A percentile compares a stretch with the other conserved stretches of the same genome.
Conservation (phyloP, 2,113 vertebrate species). For the Crotalus horridus region DNA sequence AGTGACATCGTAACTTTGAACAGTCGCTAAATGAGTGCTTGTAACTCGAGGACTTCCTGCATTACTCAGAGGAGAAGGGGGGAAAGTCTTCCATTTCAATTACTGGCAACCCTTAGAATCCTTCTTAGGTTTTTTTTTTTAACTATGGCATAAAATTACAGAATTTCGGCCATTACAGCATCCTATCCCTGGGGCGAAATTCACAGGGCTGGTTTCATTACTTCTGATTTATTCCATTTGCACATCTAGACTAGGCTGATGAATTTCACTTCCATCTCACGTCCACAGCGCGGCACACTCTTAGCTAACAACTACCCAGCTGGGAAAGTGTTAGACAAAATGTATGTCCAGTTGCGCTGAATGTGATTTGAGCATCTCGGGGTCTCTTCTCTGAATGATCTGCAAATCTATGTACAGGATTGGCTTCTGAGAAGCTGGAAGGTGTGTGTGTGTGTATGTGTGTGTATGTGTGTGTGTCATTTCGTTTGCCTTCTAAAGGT, state of each 20-base stretch:
- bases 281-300: background rate
- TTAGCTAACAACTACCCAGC: background rate
- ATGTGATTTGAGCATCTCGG: background rate
- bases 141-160: background rate
- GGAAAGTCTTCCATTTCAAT: too few species aligned
- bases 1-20: background rate
- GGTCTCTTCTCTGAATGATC: background rate
- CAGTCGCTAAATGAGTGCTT: background rate
- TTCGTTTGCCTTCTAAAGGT: background rate
- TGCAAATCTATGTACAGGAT: background rate
- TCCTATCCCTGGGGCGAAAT: background rate
- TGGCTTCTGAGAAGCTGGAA: background rate
- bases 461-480: too few species aligned
- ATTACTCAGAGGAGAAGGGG: background rate
- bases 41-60: background rate
- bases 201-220: background rate
- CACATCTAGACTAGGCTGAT: background rate
- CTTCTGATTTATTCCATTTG: background rate
- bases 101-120: background rate
- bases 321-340: background rate
- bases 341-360: background rate
- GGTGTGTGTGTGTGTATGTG: background rate
- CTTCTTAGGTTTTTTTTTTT: background rate
- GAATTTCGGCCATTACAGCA: background rate
- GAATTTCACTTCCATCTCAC: background rate